Evolutionary conservation across 2,888 invertebrate species (phyloP).

Genomic region (Limnephilus rhombicus): DNA sequence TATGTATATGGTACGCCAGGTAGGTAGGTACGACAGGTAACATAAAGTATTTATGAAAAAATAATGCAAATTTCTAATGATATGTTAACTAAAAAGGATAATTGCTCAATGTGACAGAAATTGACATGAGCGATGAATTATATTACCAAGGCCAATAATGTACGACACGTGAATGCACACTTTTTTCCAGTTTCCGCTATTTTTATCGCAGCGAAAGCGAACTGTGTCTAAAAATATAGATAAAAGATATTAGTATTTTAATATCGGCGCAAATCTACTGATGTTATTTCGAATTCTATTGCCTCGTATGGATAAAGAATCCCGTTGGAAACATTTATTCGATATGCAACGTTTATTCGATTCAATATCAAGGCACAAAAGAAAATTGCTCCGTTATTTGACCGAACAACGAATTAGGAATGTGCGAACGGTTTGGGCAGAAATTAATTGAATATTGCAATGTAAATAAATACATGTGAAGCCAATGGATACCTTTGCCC

Average conservation of each 20-base stretch:
- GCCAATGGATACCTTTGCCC: neutral
- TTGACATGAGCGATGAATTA: too few species aligned
- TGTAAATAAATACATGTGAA: too few species aligned
- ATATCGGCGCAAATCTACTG: neutral
- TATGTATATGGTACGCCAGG: too few species aligned
- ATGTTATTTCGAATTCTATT: neutral
- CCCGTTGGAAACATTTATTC: neutral
- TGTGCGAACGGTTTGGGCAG: neutral
- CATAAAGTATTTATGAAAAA: too few species aligned
- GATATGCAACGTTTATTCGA: neutral
- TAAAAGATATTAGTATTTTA: neutral
- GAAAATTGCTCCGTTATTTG: slow-evolving; percentile 23
- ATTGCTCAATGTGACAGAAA: too few species aligned
- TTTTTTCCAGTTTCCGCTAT: neutral
- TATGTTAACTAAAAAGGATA: too few species aligned
- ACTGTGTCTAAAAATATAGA: too few species aligned
- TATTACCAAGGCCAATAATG: neutral
- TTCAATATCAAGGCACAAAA: neutral
- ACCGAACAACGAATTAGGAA: neutral
- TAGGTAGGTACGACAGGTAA: too few species aligned
- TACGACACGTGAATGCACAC: neutral
- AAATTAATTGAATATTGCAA: neutral
- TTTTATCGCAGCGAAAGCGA: neutral
- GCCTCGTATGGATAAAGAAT: neutral
- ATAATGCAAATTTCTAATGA: too few species aligned